phyloP scores from a whole-genome alignment of 2,113 vertebrate genomes.

The Cottus gobio region DNA sequence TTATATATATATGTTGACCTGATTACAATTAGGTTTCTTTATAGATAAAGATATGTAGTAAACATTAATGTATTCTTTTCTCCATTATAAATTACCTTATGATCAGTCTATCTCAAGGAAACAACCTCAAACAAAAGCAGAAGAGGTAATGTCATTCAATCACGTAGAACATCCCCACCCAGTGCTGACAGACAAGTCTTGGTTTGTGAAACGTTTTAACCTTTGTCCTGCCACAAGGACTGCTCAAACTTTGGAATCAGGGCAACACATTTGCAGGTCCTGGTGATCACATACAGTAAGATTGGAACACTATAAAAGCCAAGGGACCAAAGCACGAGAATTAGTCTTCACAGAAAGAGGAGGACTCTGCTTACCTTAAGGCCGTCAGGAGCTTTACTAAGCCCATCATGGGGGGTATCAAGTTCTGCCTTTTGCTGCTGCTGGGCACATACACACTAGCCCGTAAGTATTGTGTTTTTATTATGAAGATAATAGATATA shows the following conservation, averaged over 20 bases:
- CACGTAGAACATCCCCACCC: slow-evolving; percentile 58
- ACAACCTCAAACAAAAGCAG: background rate
- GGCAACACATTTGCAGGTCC: slow-evolving; percentile 71
- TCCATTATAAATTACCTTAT: background rate
- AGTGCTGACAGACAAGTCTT: slow-evolving; percentile 75
- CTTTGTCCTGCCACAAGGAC: slow-evolving; percentile 84
- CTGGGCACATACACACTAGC: slow-evolving; percentile 70
- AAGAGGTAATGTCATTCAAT: slow-evolving; percentile 34
- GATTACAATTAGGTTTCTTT: slow-evolving; percentile 21
- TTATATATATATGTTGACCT: too few relatives aligned
- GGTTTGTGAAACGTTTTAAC: slow-evolving; percentile 71
- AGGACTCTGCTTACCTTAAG: slow-evolving; percentile 63
- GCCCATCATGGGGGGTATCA: slow-evolving; percentile 69
- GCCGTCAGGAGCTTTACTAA: slow-evolving; percentile 62
- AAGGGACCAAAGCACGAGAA: background rate
- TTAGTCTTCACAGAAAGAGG: slow-evolving; percentile 76
- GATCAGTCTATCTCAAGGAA: background rate
- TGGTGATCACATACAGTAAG: slow-evolving; percentile 51
- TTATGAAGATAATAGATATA: background rate
- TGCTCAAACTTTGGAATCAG: slow-evolving; percentile 80
- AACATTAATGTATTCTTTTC: background rate
- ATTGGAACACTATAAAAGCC: slow-evolving; percentile 76
- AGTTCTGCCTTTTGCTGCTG: slow-evolving; percentile 77
- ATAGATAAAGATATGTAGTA: background rate
- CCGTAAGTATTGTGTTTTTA: slow-evolving; percentile 70